These are phyloP conservation scores for Lycophotia porphyrea DNA, from an alignment of 2,888 invertebrate genomes.

Conservation along the genomic window DNA sequence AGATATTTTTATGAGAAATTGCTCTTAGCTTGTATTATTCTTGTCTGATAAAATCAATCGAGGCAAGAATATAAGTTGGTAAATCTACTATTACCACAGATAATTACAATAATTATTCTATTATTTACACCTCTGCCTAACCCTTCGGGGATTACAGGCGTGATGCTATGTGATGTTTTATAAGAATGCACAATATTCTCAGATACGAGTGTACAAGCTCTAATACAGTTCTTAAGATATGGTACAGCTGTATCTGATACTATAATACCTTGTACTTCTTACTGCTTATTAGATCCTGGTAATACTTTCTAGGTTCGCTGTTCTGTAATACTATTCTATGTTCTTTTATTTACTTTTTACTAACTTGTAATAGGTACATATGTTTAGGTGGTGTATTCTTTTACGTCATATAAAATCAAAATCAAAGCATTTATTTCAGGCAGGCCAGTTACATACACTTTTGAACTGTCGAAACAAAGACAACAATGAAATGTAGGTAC, in stretches of 20 bases:
- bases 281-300: slow-evolving; percentile 44
- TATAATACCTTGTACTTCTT: slow-evolving; percentile 42
- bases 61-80: no score
- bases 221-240: slow-evolving; percentile 26
- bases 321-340: not conserved
- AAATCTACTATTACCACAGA: no score
- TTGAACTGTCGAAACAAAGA: no score
- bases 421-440: no score
- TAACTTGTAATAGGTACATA: not conserved
- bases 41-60: slow-evolving; percentile 4
- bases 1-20: slow-evolving; percentile 21
- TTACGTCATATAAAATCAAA: no score
- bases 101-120: no score
- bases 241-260: slow-evolving; percentile 40
- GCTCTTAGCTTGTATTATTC: slow-evolving; percentile 4
- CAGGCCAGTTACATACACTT: no score
- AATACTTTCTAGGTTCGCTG: slow-evolving; percentile 13
- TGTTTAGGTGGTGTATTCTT: not conserved
- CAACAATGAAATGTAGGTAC: no score
- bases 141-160: not conserved
- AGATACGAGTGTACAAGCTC: slow-evolving; percentile 1
- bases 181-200: slow-evolving; percentile 9
- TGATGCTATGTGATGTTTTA: not conserved
- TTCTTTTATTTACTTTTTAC: slow-evolving; percentile 2
- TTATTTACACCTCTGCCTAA: not conserved